Conservation (phyloP, 2,113 vertebrate genomes). For the Psilopsiagon aurifrons region DNA sequence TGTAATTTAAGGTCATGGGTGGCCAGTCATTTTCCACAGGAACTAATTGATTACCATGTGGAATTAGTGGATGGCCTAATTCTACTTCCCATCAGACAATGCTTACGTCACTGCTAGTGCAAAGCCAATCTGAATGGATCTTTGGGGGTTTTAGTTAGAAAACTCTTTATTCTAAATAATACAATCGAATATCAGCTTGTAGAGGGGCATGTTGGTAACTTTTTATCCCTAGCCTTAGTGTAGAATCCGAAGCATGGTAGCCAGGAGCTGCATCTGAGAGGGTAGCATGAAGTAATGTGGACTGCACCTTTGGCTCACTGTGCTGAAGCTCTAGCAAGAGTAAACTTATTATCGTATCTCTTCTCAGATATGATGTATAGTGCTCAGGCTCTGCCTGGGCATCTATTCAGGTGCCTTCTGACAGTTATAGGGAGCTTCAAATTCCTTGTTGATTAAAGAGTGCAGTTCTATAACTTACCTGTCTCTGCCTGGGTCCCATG, state of each 20-base stretch:
- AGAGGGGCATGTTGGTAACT: background rate
- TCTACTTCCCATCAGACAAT: background rate
- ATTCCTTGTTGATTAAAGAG: background rate
- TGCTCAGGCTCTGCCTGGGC: background rate
- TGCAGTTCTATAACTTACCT: background rate
- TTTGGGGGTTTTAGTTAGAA: background rate
- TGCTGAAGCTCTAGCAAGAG: background rate
- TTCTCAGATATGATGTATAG: accelerated
- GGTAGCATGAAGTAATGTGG: accelerated
- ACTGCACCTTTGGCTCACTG: accelerated
- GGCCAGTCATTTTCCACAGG: background rate
- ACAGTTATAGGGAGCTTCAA: background rate
- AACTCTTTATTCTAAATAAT: background rate
- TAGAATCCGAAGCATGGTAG: background rate
- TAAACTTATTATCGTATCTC: accelerated
- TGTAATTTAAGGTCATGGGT: background rate
- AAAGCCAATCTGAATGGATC: background rate
- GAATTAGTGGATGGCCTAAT: background rate
- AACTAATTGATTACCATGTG: background rate
- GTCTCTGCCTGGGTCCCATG: background rate
- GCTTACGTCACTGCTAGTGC: no score
- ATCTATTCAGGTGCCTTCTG: accelerated
- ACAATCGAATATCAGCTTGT: background rate
- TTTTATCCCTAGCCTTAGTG: background rate
- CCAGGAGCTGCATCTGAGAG: background rate